Evolutionary conservation across 1,140 invertebrate species (phyloP), one percentile per base, ranked within the genome.

Genomic region (Pentalonia nigronervosa): DNA sequence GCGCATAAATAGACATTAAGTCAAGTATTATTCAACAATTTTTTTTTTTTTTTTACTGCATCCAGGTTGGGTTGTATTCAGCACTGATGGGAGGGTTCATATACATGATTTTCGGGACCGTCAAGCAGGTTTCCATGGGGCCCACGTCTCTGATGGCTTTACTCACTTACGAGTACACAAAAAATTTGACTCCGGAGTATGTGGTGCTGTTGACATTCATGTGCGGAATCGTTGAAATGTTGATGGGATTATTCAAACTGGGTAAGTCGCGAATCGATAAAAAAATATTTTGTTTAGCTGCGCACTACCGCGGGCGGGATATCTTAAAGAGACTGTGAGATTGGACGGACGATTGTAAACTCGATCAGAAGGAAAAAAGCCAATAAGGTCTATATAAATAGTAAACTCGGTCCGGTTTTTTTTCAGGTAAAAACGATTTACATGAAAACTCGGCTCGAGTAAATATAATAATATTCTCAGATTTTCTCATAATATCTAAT

Each of bases 101-200:
- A 34, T 99, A 99, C 95, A 96, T 97, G 76, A 95, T 99, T 93
- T 97, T 99, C 94, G 99, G 98, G 11, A 98, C 98, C 0, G 97
- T 98, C 87, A 98, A 97, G 95, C 97, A 99, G 96, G 97, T 99
- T 7, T 98, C 98, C 0, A 98, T 99, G 94, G 98, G 98, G 48
- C 98, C 98, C 0, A 98, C 98, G 0, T 98, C 97, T 76, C 96
- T 99, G 36, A 98, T 98, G 97, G 96, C 98, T 83, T 95, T 99
- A 48, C 95, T 98, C 60, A 97, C 97, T 14, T 95, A 97, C 86
- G 97, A 98, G 94, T 97, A 97, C 94, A 97, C 97, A 25, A 96
- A 96, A 93, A 96, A 96, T 45, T 96, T 97, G 94, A 97, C 97
- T 3, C 94, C 97, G 0, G 96, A 97, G 94, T 98, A 97, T 95